These are phyloP conservation scores for Hydrotaea diabolus DNA, from an alignment of 2,888 invertebrate species.

Conservation along the genomic window DNA sequence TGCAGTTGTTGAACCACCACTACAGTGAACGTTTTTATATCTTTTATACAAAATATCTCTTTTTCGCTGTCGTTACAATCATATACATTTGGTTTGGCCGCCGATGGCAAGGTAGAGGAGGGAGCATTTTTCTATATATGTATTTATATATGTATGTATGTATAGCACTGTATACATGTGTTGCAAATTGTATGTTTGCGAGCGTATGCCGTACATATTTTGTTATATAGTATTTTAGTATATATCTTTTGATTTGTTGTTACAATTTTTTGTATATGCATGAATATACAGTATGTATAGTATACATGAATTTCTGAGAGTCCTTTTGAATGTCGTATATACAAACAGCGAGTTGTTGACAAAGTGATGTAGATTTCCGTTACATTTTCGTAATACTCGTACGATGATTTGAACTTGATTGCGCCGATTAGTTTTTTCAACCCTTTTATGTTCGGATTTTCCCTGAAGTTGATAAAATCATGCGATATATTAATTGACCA, in stretches of 20 bases:
- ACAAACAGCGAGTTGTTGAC: background rate
- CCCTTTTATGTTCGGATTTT: too few species aligned
- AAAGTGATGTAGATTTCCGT: background rate
- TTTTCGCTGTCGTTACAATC: constrained; percentile 14
- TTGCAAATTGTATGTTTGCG: constrained; percentile 14
- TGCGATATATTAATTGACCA: too few species aligned
- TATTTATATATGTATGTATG: background rate
- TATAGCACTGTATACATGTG: constrained; percentile 16
- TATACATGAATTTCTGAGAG: too few species aligned
- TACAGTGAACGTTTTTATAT: constrained; percentile 68
- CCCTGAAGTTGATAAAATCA: too few species aligned
- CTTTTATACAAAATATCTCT: constrained; percentile 46
- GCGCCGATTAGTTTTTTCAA: too few species aligned
- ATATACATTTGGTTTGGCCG: background rate
- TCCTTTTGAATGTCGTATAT: too few species aligned
- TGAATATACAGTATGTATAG: background rate
- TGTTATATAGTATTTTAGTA: background rate
- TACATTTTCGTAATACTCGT: too few species aligned
- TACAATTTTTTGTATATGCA: background rate
- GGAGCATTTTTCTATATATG: background rate
- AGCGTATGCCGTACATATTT: background rate
- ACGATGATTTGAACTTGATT: too few species aligned
- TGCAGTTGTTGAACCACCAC: constrained; percentile 50
- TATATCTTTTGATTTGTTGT: constrained; percentile 10
- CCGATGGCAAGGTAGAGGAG: background rate